Base-by-base conservation (phyloP, 2,113 vertebrate genomes). In the Saimiri boliviensis region DNA sequence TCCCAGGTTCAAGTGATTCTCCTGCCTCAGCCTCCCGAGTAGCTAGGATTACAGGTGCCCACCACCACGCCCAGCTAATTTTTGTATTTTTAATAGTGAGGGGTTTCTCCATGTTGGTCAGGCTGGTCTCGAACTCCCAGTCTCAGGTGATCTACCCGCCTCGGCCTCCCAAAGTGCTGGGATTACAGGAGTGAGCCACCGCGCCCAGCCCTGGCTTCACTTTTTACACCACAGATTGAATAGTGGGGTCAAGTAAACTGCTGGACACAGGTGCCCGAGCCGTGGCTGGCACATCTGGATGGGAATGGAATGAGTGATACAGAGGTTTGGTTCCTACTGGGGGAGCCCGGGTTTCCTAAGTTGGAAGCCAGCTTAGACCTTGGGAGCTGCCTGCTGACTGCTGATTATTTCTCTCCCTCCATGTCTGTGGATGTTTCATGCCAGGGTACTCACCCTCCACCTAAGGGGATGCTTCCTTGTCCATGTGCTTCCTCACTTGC, bases 151-250 rank as follows among this genome's bases (percentile, higher is more conserved):
- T 52, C 52, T 17, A 52, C 52, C 14, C 16, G 4, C 52, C 52
- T 52, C 16, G 5, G 52, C 52, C 52, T 52, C 52, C 52, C 52
- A 52, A 52, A 52, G 52, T 52, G 52, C 52, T 52, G 52, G 52
- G 16, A 52, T 52, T 52, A 52, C 52, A 17, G 52, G 52, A 5
- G 5, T 49, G 49, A 49, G 14, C 52, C 52, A 52, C 16, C 0
- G 52, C 16, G 16, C 16, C 16, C 52, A 17, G 52, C 52, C 52
- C 79, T 68, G 76, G 32, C n/a, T 79, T 93, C 45, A 20, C 40
- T 85, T 88, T 82, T 88, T 35, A 89, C 11, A 79, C 14, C 58
- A 49, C n/a, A 90, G 45, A 49, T 89, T 56, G 40, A 70, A 86
- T 40, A 45, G 13, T 30, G 42, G 60, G 35, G 21, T 74, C 12